phyloP scores from a whole-genome alignment of 2,888 invertebrate species.

The Ephialtes manifestator region DNA sequence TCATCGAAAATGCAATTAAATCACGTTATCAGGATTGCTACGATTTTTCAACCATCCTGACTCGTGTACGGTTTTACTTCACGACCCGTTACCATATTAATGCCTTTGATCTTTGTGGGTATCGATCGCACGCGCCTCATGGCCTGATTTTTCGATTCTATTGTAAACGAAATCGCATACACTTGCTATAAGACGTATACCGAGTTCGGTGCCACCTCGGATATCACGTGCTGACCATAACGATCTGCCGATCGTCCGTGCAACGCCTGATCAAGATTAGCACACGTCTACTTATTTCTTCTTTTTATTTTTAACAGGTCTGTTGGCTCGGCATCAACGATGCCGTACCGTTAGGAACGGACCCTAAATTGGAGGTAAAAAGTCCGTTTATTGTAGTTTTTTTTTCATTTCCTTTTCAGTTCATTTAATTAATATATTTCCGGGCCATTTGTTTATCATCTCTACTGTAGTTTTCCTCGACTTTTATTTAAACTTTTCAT shows the following conservation, averaged over 20 bases:
- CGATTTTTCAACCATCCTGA: constrained; percentile 66
- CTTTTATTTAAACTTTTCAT: constrained; percentile 24
- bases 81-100: constrained; percentile 41
- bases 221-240: constrained; percentile 34
- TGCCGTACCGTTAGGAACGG: constrained; percentile 43
- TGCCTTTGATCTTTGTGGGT: constrained; percentile 26
- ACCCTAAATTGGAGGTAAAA: constrained; percentile 50
- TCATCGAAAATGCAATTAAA: constrained; percentile 72
- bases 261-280: constrained; percentile 40
- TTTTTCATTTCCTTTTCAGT: not conserved
- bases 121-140: constrained; percentile 3
- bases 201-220: constrained; percentile 7
- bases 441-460: not conserved
- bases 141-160: constrained; percentile 43
- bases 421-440: constrained; percentile 5
- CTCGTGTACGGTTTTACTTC: constrained; percentile 47
- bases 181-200: constrained; percentile 7
- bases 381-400: not conserved
- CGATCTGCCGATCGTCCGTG: constrained; percentile 41
- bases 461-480: constrained; percentile 15
- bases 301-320: constrained; percentile 50
- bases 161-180: constrained; percentile 39
- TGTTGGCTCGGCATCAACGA: constrained; percentile 48
- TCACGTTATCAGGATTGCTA: constrained; percentile 70
- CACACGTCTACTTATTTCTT: constrained; percentile 24